phyloP scores from a whole-genome alignment of 2,888 invertebrate species.

The Drosophila imparisetae region DNA sequence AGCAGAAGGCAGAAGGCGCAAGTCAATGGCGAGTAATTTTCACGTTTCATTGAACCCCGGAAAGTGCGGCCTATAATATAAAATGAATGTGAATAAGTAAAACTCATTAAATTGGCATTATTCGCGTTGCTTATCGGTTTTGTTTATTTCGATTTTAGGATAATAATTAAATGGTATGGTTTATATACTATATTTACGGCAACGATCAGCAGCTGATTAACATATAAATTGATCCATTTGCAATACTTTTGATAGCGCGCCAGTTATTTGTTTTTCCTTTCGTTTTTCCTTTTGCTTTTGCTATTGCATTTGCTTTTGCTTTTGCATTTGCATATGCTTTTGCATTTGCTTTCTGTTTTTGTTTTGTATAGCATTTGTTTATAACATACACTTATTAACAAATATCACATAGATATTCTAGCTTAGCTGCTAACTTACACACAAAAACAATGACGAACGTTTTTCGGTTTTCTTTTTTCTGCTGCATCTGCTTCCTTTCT shows the following conservation, averaged over 20 bases:
- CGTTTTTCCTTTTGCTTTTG: not conserved
- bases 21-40: conserved; percentile 14
- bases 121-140: conserved; percentile 49
- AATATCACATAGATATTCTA: conserved; percentile 83
- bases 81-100: conserved; percentile 34
- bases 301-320: not conserved
- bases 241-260: conserved; percentile 51
- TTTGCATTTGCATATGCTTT: not conserved
- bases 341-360: not conserved
- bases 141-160: conserved; percentile 41
- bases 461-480: not conserved
- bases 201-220: conserved; percentile 54
- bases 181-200: conserved; percentile 42
- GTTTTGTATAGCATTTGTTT: conserved; percentile 57
- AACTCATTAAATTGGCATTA: conserved; percentile 36
- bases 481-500: not conserved
- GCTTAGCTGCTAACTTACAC: conserved; percentile 54
- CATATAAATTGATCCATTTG: conserved; percentile 49
- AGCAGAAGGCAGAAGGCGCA: not conserved
- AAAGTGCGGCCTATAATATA: conserved; percentile 22
- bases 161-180: conserved; percentile 37
- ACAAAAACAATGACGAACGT: conserved; percentile 46
- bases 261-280: conserved; percentile 19
- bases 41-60: conserved; percentile 38
- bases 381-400: conserved; percentile 81